Evolutionary conservation across 2,113 vertebrate genomes (phyloP), one percentile per base, ranked within the genome.

Genomic region (Lontra canadensis): DNA sequence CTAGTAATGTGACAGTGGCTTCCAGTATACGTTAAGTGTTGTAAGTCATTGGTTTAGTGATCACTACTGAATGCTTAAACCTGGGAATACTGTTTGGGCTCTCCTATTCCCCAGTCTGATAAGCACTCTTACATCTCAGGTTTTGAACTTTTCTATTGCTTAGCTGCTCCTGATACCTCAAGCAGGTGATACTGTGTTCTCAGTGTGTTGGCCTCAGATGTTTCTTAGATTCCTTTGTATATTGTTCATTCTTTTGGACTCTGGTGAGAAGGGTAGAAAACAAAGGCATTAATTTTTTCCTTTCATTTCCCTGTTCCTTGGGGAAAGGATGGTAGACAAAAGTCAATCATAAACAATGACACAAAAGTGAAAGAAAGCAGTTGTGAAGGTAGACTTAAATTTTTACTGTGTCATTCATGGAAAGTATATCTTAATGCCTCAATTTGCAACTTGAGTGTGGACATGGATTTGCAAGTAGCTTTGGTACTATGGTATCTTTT

Each of bases 401-500:
- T 76, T 88, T 90, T 93, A 81, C 71, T 93, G 6, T 85, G 12
- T 84, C 2, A 39, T 90, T 80, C 26, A 31, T 93, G 18, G 63
- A 96, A 94, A 76, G 21, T 83, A 25, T 55, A 21, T 88, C 26
- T 90, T 81, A 57, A 57, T 21, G 13, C 81, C 36, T 94, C 18
- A 49, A 76, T 91, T 97, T 92, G 61, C 52, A 61, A 94, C 7
- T 61, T 86, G 86, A 73, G 39, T 92, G 34, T 94, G 59, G 21
- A 92, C 10, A 4, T 96, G n/a, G 57, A 34, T 84, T 97, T 93
- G 39, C 80, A 65, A 42, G 44, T 81, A 71, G 65, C 34, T 84
- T 83, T 95, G 89, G 25, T 91, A 39, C 74, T 94, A 0, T 36
- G 81, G 15, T 80, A 23, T 93, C 76, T 97, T 95, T 93, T 74